These are phyloP conservation scores for Phacellophora camtschatica DNA, from an alignment of 30 jellyfish, hydroid and myxozoan genomes.

Conservation along the genomic window DNA sequence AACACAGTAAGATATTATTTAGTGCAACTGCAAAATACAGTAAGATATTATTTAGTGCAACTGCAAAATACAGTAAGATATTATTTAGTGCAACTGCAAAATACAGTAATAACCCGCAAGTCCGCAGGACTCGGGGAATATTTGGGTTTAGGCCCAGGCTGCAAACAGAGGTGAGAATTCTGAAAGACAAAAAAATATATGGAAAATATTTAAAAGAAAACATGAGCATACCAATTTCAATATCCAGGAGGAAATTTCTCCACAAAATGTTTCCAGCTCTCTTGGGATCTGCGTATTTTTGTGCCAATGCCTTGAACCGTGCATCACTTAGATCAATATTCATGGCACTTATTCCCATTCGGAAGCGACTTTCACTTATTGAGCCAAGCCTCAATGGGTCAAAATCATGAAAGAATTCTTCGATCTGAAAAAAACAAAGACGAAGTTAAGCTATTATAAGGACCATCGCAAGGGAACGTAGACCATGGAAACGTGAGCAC, in stretches of 20 bases:
- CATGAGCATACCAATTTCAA: slow-evolving; percentile 83
- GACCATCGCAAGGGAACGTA: not conserved
- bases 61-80: too few relatives aligned
- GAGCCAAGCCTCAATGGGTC: slow-evolving; percentile 99
- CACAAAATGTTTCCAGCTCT: slow-evolving; percentile 74
- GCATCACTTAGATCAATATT: slow-evolving; percentile 57
- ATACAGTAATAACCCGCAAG: too few relatives aligned
- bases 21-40: too few relatives aligned
- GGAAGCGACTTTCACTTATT: slow-evolving; percentile 71
- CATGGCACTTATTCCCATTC: slow-evolving; percentile 97
- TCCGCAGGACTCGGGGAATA: too few relatives aligned
- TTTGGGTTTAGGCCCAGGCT: too few relatives aligned
- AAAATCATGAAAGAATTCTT: slow-evolving; percentile 92
- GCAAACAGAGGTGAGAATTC: too few relatives aligned
- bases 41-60: too few relatives aligned
- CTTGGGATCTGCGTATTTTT: slow-evolving; percentile 78
- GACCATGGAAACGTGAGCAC: too few relatives aligned
- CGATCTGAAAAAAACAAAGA: slow-evolving; percentile 53
- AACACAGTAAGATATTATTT: too few relatives aligned
- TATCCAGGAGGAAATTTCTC: slow-evolving; percentile 73
- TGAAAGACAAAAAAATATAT: too few relatives aligned
- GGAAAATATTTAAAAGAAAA: too few relatives aligned
- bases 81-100: too few relatives aligned
- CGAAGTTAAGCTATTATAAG: not conserved
- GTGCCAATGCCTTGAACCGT: slow-evolving; percentile 66